Conservation (phyloP, 2,888 invertebrate genomes). For the Latheticus oryzae region DNA sequence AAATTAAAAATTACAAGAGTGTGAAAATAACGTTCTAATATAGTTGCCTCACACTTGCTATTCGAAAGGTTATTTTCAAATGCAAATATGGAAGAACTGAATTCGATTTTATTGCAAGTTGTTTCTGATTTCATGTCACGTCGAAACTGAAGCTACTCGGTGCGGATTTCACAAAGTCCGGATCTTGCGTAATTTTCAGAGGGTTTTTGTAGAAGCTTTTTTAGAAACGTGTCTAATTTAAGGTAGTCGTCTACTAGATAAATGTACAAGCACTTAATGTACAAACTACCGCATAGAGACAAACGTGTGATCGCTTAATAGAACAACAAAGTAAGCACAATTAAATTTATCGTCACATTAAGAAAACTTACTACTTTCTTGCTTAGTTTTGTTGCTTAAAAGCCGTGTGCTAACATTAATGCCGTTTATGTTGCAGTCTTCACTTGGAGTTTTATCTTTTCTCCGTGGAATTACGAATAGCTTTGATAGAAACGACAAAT, state of each 20-base stretch:
- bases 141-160: constrained; percentile 24
- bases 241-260: constrained; percentile 3
- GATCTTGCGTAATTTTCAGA: constrained; percentile 40
- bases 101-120: constrained; percentile 41
- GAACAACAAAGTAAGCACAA: constrained; percentile 22
- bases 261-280: constrained; percentile 1
- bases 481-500: too few species aligned
- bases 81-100: constrained; percentile 30
- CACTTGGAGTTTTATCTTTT: too few species aligned
- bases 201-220: constrained; percentile 30
- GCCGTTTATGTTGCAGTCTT: constrained; percentile 5
- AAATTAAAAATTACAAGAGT: constrained; percentile 11
- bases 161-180: constrained; percentile 41
- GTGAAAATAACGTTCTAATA: constrained; percentile 22
- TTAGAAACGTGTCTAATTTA: constrained; percentile 36
- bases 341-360: constrained; percentile 34
- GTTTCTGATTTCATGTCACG: constrained; percentile 42
- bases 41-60: constrained; percentile 23
- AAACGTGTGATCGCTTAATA: constrained; percentile 7
- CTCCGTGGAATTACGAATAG: too few species aligned
- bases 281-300: constrained; percentile 3
- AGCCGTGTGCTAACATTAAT: constrained; percentile 9
- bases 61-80: constrained; percentile 20
- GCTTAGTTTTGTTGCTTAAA: constrained; percentile 18
- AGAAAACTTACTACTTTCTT: constrained; percentile 21